A percentile compares a stretch with the other conserved stretches of the same genome.
Evolutionary conservation across 1,140 invertebrate genomes (phyloP).

Genomic region (fruit fly (Drosophila melanogaster)): DNA sequence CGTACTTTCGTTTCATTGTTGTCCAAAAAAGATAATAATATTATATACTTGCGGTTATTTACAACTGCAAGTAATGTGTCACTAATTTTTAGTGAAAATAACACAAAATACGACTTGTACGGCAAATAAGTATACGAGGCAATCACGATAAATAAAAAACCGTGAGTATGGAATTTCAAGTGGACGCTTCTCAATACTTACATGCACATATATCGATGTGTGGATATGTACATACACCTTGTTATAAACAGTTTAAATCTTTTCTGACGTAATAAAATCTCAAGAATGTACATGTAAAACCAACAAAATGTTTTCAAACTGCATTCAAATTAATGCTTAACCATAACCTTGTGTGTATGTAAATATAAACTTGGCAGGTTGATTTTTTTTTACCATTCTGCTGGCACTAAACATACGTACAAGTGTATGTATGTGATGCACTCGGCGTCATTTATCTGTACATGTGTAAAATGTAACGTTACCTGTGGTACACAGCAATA

Average conservation of each 20-base stretch:
- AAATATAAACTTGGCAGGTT: background rate
- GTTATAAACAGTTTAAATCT: conserved; percentile 13
- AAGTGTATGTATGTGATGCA: conserved; percentile 6
- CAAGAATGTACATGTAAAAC: background rate
- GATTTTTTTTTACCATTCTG: background rate
- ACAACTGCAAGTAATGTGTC: background rate
- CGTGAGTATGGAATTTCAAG: conserved; percentile 5
- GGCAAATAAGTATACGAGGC: background rate
- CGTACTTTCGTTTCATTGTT: conserved; percentile 28
- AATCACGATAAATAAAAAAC: conserved; percentile 1
- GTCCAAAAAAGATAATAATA: conserved; percentile 13
- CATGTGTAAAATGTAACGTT: background rate
- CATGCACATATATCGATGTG: background rate
- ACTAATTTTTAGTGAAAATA: background rate
- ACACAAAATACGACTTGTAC: background rate
- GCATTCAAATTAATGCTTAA: background rate
- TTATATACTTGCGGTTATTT: conserved; percentile 1
- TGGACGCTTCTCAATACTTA: background rate
- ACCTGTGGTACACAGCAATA: too few species aligned
- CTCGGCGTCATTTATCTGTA: background rate
- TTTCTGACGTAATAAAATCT: conserved; percentile 8
- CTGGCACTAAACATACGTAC: conserved; percentile 2
- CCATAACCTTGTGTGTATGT: background rate
- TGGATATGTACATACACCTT: background rate
- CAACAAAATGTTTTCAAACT: background rate